Percentiles rank a stretch among this genome's conserved stretches.
Evolutionary conservation across 2,888 invertebrate genomes (phyloP).

Genomic region (Elysia crispata): DNA sequence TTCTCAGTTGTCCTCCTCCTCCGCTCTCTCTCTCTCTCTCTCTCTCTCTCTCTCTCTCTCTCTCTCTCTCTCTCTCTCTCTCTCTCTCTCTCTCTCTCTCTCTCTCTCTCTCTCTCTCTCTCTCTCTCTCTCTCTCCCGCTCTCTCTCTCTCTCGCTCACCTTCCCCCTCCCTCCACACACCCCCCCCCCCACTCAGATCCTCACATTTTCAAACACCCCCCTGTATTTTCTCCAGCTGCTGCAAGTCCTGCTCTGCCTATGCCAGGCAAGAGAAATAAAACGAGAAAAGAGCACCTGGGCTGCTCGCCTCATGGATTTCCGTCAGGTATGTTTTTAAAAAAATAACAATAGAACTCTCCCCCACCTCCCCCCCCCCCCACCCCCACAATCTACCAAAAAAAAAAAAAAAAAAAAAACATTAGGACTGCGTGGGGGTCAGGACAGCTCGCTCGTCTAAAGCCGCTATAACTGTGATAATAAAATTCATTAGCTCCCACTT

Average conservation of each 20-base stretch:
- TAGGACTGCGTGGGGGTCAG: too few relatives aligned
- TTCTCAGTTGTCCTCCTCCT: background rate
- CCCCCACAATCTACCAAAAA: too few relatives aligned
- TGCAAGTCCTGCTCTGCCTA: background rate
- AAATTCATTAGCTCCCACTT: too few relatives aligned
- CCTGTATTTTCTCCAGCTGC: background rate
- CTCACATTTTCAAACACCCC: background rate
- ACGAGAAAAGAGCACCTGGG: background rate
- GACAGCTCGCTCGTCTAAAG: too few relatives aligned
- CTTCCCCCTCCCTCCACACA: background rate
- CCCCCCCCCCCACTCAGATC: background rate
- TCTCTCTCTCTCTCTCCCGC: background rate
- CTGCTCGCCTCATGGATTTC: background rate
- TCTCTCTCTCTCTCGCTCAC: background rate
- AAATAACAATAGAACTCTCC: too few relatives aligned
- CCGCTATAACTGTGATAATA: too few relatives aligned
- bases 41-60: background rate
- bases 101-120: background rate
- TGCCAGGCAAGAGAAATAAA: background rate
- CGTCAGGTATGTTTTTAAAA: too few relatives aligned
- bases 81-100: background rate
- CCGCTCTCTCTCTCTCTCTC: background rate
- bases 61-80: slow-evolving; percentile 9
- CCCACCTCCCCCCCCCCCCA: too few relatives aligned
- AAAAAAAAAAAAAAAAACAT: too few relatives aligned